Conservation (phyloP, 2,888 invertebrate genomes). For the Lasioglossum leucozonium region DNA sequence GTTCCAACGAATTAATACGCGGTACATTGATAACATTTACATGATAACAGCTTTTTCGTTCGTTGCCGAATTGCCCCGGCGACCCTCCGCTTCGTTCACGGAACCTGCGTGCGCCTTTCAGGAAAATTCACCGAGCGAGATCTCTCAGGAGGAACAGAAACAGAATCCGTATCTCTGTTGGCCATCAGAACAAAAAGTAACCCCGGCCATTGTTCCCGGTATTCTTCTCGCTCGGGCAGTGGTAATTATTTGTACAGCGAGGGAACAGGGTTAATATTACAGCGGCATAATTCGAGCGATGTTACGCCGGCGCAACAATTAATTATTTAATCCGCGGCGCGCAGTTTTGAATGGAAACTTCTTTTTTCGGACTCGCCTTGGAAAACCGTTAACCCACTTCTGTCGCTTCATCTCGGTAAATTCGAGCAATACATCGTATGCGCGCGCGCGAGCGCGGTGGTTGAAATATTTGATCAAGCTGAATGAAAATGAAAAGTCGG, state of each 20-base stretch:
- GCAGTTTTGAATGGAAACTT: neutral
- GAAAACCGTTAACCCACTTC: neutral
- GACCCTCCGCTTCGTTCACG: neutral
- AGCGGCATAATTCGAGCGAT: neutral
- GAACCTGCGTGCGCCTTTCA: neutral
- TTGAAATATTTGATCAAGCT: slow-evolving; percentile 5
- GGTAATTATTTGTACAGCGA: neutral
- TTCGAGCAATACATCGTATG: neutral
- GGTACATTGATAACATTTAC: slow-evolving; percentile 25
- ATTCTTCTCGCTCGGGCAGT: neutral
- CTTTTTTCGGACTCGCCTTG: neutral
- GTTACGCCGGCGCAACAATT: neutral
- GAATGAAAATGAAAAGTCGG: neutral
- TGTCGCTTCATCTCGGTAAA: neutral
- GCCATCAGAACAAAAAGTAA: neutral
- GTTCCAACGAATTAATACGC: slow-evolving; percentile 25
- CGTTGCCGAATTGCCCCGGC: neutral
- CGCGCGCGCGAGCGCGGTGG: neutral
- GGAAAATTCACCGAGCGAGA: slow-evolving; percentile 15
- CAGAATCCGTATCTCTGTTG: slow-evolving; percentile 1
- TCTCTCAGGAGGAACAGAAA: neutral
- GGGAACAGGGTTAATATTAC: neutral
- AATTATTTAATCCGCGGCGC: neutral
- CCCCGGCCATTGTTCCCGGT: neutral
- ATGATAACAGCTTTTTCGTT: slow-evolving; percentile 33